phyloP scores from a whole-genome alignment of 2,113 vertebrate genomes.

The Urocitellus parryii region DNA sequence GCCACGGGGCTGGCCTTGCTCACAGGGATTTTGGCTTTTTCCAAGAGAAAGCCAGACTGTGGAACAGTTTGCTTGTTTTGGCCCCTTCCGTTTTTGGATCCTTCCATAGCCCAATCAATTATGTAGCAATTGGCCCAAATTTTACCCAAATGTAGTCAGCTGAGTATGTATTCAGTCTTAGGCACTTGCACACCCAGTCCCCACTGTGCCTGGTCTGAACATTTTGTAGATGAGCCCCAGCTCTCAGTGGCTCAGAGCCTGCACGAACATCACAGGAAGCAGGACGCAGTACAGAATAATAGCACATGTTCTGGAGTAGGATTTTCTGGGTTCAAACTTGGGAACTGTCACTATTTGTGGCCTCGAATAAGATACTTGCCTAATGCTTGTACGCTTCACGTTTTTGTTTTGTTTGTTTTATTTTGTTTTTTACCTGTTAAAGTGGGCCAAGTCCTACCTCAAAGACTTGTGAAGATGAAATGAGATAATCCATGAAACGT shows the following conservation, averaged over 20 bases:
- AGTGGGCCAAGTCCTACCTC: neutral
- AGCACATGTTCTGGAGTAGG: neutral
- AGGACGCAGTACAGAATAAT: neutral
- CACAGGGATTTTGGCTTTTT: slow-evolving; percentile 52
- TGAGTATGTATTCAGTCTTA: slow-evolving; percentile 26
- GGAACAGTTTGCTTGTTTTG: slow-evolving; percentile 81
- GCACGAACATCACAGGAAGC: neutral
- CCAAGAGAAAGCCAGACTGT: slow-evolving; percentile 64
- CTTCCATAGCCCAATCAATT: slow-evolving; percentile 65
- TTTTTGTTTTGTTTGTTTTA: neutral
- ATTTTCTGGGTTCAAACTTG: neutral
- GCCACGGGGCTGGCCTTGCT: neutral
- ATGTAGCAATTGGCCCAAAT: slow-evolving; percentile 68
- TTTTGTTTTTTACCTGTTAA: neutral
- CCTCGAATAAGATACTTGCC: neutral
- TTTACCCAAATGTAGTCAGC: slow-evolving; percentile 51
- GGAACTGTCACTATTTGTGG: neutral
- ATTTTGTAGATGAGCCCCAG: neutral
- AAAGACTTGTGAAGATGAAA: neutral
- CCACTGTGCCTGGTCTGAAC: neutral
- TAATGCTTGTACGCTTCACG: neutral
- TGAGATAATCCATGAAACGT: neutral
- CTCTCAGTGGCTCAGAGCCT: neutral
- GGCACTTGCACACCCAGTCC: neutral
- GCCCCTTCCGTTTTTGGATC: slow-evolving; percentile 73